phyloP scores from a whole-genome alignment of 2,888 invertebrate species.

The Spisula subtruncata region DNA sequence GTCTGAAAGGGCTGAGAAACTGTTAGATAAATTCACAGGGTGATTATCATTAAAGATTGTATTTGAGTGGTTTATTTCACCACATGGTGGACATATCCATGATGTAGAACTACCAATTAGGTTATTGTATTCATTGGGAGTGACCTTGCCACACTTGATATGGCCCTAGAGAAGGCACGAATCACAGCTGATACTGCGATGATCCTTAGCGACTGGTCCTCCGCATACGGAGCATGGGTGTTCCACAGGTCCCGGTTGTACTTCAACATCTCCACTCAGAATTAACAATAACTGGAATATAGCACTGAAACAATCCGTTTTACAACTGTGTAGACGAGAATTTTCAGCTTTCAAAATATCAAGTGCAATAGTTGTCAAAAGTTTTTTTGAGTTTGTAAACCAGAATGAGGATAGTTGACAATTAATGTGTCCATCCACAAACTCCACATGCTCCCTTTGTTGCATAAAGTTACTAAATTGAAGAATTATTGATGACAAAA shows the following conservation, averaged over 20 bases:
- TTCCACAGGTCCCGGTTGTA: constrained; percentile 33
- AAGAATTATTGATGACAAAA: no score
- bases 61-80: constrained; percentile 36
- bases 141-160: constrained; percentile 45
- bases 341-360: no score
- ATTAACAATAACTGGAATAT: constrained; percentile 35
- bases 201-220: constrained; percentile 40
- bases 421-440: no score
- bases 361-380: no score
- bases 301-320: constrained; percentile 8
- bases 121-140: constrained; percentile 39
- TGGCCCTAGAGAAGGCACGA: constrained; percentile 52
- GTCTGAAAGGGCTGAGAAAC: constrained; percentile 44
- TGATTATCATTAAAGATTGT: constrained; percentile 38
- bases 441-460: no score
- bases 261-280: constrained; percentile 43
- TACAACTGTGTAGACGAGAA: no score
- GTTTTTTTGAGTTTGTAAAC: no score
- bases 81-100: constrained; percentile 54
- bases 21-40: constrained; percentile 29
- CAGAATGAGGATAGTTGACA: no score
- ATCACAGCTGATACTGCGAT: constrained; percentile 44
- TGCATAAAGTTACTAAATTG: no score
- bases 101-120: constrained; percentile 43
- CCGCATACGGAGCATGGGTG: constrained; percentile 32